Evolutionary conservation across 2,797 vertebrate genomes (phyloP), one percentile per base, ranked within the genome.

Genomic region (Zenarchopterus dispar): DNA sequence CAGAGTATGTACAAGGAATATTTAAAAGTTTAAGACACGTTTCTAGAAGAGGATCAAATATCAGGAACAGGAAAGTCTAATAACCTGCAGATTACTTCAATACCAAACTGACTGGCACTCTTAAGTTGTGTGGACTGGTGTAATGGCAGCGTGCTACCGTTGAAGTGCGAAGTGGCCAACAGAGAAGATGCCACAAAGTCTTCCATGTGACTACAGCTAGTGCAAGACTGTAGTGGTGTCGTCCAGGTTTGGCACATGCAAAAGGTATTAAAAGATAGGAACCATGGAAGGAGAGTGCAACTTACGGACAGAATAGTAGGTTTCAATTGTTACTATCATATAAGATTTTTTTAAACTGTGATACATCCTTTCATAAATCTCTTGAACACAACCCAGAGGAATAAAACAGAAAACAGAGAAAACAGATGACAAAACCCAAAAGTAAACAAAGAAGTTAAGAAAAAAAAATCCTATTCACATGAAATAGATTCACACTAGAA

Each of bases 201-300:
- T 39, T 64, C 31, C 15, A 11, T 47, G 47, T 78, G 72, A 77
- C 77, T 61, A 74, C 65, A 70, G 78, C 78, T 84, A 85, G 84
- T 89, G 82, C 87, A 83, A 86, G 39, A 67, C 70, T 84, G 84
- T 43, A 42, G 78, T 28, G 44, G 70, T 50, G 16, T 64, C 78
- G 75, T 75, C 55, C 63, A 62, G 70, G 86, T 90, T 88, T 92
- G 91, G 91, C 91, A 92, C 91, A 82, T 79, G 75, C 73, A 61
- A 65, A 77, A 74, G 50, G 62, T 74, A 41, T 49, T 31, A 68
- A 45, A 71, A 22, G 28, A 53, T 17, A 48, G 59, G 68, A 68
- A 65, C 77, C 44, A 72, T 5, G 2, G 36, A 13, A 67, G 72
- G 62, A 57, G 48, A 70, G 47, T 41, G 66, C 53, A 47, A 52